phyloP scores from a whole-genome alignment of 2,888 invertebrate species.

The Aethes cnicana region DNA sequence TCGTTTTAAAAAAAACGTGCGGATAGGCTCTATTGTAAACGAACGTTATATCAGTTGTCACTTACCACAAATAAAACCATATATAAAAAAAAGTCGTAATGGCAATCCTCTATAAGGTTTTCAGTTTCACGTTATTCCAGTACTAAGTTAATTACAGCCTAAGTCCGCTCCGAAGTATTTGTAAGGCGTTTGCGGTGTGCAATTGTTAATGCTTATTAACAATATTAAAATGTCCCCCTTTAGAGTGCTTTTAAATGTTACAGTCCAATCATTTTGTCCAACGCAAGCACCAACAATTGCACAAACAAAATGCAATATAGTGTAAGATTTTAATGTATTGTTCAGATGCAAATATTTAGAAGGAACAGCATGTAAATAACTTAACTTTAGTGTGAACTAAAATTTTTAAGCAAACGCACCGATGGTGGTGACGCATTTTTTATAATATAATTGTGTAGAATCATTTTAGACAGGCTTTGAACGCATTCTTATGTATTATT shows the following conservation, averaged over 20 bases:
- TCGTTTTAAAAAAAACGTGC: too few relatives aligned
- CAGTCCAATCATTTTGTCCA: not conserved
- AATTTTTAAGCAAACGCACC: conserved; percentile 52
- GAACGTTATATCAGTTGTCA: too few relatives aligned
- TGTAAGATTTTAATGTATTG: conserved; percentile 80
- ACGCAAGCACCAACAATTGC: conserved; percentile 70
- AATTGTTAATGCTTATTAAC: conserved; percentile 69
- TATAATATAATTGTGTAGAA: conserved; percentile 48
- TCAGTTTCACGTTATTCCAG: conserved; percentile 43
- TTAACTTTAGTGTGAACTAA: conserved; percentile 60
- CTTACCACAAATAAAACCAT: too few relatives aligned
- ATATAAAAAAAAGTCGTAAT: too few relatives aligned
- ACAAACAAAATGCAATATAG: conserved; percentile 60
- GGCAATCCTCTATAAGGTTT: not conserved
- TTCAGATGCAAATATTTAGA: conserved; percentile 82
- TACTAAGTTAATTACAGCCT: conserved; percentile 75
- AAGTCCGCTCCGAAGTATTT: conserved; percentile 74
- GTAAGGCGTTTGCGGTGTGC: conserved; percentile 68
- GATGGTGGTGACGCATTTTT: conserved; percentile 69
- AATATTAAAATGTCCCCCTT: not conserved
- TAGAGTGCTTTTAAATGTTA: not conserved
- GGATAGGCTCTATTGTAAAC: too few relatives aligned
- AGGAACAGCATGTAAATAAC: conserved; percentile 79
- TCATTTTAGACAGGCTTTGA: conserved; percentile 55
- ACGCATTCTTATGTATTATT: conserved; percentile 47